A percentile compares a stretch with the other conserved stretches of the same genome.
These are phyloP conservation scores for Gryllus bimaculatus DNA, from an alignment of 1,140 invertebrate genomes.

Conservation along the genomic window DNA sequence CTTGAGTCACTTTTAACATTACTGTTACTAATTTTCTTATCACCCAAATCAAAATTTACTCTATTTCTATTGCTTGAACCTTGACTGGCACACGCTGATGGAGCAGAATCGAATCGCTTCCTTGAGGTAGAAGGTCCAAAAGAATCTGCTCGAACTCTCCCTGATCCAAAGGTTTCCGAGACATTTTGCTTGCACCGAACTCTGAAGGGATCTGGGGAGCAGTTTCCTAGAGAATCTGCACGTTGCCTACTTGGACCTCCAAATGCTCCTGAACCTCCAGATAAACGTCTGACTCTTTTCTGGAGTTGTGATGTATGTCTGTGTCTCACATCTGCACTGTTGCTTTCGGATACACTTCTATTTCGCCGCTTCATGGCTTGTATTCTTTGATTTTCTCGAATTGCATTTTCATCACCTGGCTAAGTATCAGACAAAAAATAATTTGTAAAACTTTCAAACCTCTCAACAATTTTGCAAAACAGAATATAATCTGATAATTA, in stretches of 20 bases:
- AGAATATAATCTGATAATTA: background rate
- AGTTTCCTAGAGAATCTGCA: background rate
- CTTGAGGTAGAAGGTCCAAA: slow-evolving; percentile 1
- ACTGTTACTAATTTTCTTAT: background rate
- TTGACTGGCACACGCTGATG: slow-evolving; percentile 5
- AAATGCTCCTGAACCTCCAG: slow-evolving; percentile 34
- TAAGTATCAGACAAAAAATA: slow-evolving; percentile 8
- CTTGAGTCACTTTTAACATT: background rate
- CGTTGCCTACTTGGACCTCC: background rate
- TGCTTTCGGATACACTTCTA: slow-evolving; percentile 49
- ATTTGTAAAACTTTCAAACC: background rate
- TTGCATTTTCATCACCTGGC: slow-evolving; percentile 21
- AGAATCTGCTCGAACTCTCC: background rate
- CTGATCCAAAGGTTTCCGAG: slow-evolving; percentile 1
- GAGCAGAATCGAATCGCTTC: background rate
- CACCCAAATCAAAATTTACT: slow-evolving; percentile 16
- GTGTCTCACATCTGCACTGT: slow-evolving; percentile 29
- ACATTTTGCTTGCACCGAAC: background rate
- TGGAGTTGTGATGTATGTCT: slow-evolving; percentile 28
- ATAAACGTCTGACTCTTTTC: slow-evolving; percentile 33
- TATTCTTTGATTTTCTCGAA: slow-evolving; percentile 34
- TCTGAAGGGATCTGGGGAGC: background rate
- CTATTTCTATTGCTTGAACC: slow-evolving; percentile 8
- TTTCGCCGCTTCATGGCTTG: slow-evolving; percentile 41
- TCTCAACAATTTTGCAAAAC: background rate